Evolutionary conservation across 2,888 invertebrate species (phyloP).

Genomic region (Polyommatus iphigenia): DNA sequence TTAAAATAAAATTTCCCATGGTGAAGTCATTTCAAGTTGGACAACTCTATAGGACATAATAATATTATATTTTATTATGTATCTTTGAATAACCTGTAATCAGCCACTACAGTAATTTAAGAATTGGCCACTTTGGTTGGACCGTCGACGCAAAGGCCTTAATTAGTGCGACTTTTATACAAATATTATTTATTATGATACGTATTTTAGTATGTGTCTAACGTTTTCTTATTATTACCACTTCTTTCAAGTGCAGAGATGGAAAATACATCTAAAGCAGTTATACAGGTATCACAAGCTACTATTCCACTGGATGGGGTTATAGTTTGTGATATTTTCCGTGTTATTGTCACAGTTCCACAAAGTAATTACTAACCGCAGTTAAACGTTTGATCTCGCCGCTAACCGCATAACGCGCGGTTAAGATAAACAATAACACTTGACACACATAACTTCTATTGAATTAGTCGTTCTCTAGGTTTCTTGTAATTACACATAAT

Average conservation of each 20-base stretch:
- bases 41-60: no score
- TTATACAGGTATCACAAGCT: neutral
- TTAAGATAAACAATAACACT: neutral
- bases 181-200: no score
- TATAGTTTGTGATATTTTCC: neutral
- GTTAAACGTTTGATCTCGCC: constrained; percentile 7
- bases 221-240: no score
- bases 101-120: no score
- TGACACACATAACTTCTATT: neutral
- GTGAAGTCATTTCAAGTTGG: no score
- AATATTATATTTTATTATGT: no score
- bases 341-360: neutral
- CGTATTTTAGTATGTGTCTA: no score
- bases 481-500: neutral
- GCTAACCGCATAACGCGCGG: neutral
- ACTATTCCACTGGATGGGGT: neutral
- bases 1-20: neutral
- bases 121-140: no score
- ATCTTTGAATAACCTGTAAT: no score
- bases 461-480: neutral
- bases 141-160: no score
- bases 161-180: no score
- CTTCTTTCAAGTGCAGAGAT: no score
- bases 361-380: neutral
- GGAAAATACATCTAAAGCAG: neutral